Evolutionary conservation across 2,797 vertebrate genomes (phyloP).

Genomic region (Melanotaenia trifasciata): DNA sequence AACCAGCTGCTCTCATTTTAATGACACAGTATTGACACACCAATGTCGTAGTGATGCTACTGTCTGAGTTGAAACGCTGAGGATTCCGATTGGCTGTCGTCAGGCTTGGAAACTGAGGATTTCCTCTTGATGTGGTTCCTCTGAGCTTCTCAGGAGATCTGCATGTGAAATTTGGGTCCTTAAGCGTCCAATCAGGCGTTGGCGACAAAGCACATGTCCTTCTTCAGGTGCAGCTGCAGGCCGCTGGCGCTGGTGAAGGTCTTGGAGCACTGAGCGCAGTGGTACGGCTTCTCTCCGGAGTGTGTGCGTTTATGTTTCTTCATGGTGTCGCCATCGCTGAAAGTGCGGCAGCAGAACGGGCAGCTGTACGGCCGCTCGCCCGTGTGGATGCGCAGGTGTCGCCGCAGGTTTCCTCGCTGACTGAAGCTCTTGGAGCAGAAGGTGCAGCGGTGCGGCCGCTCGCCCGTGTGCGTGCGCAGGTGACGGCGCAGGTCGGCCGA

Average conservation of each 20-base stretch:
- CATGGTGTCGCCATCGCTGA: conserved; percentile 81
- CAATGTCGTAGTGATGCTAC: no score
- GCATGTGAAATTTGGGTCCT: rapidly evolving
- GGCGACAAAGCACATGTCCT: conserved; percentile 57
- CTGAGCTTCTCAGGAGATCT: not conserved
- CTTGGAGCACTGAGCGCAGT: conserved; percentile 61
- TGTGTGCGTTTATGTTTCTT: conserved; percentile 81
- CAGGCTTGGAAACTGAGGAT: not conserved
- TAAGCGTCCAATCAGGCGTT: conserved; percentile 40
- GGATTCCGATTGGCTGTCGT: conserved; percentile 1
- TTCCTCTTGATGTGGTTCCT: rapidly evolving
- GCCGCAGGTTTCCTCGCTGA: conserved; percentile 82
- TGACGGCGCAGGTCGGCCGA: conserved; percentile 84
- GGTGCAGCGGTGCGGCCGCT: conserved; percentile 82
- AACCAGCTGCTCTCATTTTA: no score
- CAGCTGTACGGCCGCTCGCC: conserved; percentile 82
- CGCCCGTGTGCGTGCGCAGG: conserved; percentile 84
- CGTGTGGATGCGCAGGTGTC: conserved; percentile 84
- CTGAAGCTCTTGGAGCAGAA: conserved; percentile 85
- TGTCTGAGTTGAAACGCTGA: no score
- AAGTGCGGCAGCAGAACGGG: conserved; percentile 75
- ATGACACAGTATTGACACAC: no score
- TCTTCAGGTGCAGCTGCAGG: conserved; percentile 76
- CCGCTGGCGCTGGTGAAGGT: conserved; percentile 62
- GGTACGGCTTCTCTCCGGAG: conserved; percentile 65